phyloP scores from a whole-genome alignment of 1,140 invertebrate genomes.

The Drosophila lowei region DNA sequence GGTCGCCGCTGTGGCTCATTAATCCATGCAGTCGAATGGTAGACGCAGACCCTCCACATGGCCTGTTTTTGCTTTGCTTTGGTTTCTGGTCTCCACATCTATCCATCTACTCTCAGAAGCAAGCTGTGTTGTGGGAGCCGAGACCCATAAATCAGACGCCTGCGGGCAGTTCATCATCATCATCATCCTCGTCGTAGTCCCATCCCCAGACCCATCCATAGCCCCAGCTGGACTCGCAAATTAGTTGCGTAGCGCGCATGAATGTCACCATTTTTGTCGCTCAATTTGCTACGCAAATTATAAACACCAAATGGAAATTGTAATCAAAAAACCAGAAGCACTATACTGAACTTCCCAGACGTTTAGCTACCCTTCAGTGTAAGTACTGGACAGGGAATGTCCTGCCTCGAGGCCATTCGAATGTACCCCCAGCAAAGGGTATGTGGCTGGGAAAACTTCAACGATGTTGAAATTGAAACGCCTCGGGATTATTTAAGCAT shows the following conservation, averaged over 20 bases:
- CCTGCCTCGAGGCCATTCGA: slow-evolving; percentile 14
- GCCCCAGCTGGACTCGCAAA: slow-evolving; percentile 46
- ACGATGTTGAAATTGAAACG: slow-evolving; percentile 71
- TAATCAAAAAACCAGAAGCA: slow-evolving; percentile 47
- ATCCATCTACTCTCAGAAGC: not conserved
- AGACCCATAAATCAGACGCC: slow-evolving; percentile 68
- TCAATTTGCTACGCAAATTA: slow-evolving; percentile 77
- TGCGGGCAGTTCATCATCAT: slow-evolving; percentile 71
- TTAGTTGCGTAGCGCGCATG: slow-evolving; percentile 60
- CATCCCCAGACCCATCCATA: not conserved
- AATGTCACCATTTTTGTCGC: slow-evolving; percentile 70
- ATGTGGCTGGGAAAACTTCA: slow-evolving; percentile 39
- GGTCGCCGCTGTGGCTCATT: slow-evolving; percentile 69
- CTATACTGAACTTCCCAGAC: too few species aligned
- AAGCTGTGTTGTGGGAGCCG: slow-evolving; percentile 9
- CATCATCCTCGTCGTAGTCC: slow-evolving; percentile 20
- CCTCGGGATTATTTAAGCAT: slow-evolving; percentile 75
- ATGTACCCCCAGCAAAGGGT: slow-evolving; percentile 12
- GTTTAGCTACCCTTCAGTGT: too few species aligned
- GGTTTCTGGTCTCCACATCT: slow-evolving; percentile 31
- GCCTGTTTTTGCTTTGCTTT: slow-evolving; percentile 49
- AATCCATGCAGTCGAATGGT: slow-evolving; percentile 75
- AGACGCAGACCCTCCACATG: slow-evolving; percentile 36
- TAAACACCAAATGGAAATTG: slow-evolving; percentile 73
- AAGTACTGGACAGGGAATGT: slow-evolving; percentile 1